phyloP scores from a whole-genome alignment of 2,797 vertebrate species.

The Cephalopachus bancanus region DNA sequence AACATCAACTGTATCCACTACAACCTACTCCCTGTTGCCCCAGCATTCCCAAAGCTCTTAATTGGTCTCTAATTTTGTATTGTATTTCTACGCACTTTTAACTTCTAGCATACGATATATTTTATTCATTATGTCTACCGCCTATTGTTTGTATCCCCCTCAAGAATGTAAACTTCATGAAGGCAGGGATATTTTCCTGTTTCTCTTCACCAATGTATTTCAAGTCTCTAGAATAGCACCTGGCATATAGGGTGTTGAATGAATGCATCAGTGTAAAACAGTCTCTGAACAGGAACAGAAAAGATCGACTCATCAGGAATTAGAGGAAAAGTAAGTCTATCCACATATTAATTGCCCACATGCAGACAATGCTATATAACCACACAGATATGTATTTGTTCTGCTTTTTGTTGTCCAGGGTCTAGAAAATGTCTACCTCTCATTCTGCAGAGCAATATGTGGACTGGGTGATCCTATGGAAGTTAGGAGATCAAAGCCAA shows the following conservation, averaged over 20 bases:
- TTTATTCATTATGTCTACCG: background rate
- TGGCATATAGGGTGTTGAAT: background rate
- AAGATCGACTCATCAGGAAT: background rate
- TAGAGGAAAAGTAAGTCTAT: background rate
- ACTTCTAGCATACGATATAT: background rate
- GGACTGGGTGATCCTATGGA: background rate
- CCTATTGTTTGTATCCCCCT: background rate
- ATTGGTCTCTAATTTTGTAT: background rate
- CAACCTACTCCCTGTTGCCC: background rate
- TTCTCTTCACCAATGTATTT: background rate
- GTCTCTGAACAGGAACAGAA: background rate
- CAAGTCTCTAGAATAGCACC: background rate
- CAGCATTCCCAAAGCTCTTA: background rate
- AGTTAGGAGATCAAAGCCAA: background rate
- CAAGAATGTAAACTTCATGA: background rate
- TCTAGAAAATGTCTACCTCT: background rate
- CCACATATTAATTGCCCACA: background rate
- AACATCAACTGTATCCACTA: background rate
- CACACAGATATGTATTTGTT: background rate
- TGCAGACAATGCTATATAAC: background rate
- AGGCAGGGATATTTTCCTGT: too few species aligned
- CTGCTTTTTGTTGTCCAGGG: background rate
- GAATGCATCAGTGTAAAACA: background rate
- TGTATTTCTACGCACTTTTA: background rate
- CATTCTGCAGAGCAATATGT: background rate